Base-by-base conservation (phyloP, 2,888 invertebrate species). In the Diplazon laetatorius region DNA sequence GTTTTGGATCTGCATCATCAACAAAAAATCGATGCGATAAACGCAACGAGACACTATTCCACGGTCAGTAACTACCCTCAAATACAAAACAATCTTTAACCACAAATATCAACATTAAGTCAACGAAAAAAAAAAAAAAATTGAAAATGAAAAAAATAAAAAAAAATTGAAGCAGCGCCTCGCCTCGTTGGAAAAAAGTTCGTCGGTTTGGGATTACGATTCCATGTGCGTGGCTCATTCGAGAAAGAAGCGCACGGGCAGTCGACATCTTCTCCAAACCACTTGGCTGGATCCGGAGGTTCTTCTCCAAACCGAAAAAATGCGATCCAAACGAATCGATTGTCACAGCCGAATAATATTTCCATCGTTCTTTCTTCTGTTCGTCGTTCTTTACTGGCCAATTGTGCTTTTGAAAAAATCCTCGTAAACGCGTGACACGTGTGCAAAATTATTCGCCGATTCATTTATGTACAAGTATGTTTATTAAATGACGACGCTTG, bases 261-360 rank as follows among this genome's bases (percentile, higher is more conserved):
- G 89, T 79, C 85, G 85, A 30, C 85, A 88, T 78, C 85, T 91
- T 25, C 77, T 91, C 12, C 89, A 91, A 76, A 87, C 90, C 5
- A 77, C 90, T 0, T 92, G 91, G 91, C 78, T 89, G 9, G 90
- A 91, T 83, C 84, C 88, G 2, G 90, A 88, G 68, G 82, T 80
- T 14, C 75, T 86, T 10, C 80, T 85, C 52, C 84, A 83, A 2
- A 77, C 82, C 8, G 94, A 95, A 84, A 93, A 94, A 84, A 94
- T 95, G n/a, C 92, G 95, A 83, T 96, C 96, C 94, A 93, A 95
- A 69, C 95, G 95, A 92, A 95, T 96, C 80, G 96, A 96, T 90
- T 94, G 94, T 86, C 92, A 95, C 2, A 96, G 96, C 2, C 93
- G 96, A 63, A 93, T 95, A 60, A 93, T 95, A 4, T 96, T 96